These are phyloP conservation scores for Acromyrmex echinatior DNA, from an alignment of 1,140 invertebrate genomes.

Conservation along the genomic window DNA sequence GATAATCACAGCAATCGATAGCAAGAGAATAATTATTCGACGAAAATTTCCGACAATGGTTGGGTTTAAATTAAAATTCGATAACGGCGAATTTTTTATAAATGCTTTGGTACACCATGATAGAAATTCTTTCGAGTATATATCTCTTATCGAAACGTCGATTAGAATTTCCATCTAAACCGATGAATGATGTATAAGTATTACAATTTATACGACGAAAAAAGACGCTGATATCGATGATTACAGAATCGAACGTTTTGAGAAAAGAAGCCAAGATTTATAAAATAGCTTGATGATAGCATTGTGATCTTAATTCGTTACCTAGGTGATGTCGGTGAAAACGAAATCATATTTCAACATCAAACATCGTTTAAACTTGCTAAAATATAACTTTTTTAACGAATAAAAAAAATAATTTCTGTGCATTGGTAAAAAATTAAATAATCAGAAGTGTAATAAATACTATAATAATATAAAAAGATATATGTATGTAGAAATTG, in stretches of 20 bases:
- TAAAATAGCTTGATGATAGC: background rate
- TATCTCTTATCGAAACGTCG: background rate
- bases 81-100: background rate
- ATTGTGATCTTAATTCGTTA: slow-evolving; percentile 27
- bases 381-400: background rate
- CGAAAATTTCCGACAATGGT: background rate
- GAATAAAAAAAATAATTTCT: background rate
- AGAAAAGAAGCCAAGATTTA: background rate
- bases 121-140: background rate
- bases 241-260: background rate
- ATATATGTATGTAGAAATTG: background rate
- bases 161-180: background rate
- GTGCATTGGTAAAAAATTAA: slow-evolving; percentile 8
- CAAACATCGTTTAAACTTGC: background rate
- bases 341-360: background rate
- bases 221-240: background rate
- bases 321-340: slow-evolving; percentile 6
- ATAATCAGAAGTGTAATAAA: background rate
- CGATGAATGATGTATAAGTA: background rate
- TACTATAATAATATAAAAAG: background rate
- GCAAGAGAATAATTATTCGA: background rate
- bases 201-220: background rate
- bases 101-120: background rate
- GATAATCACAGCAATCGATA: slow-evolving; percentile 10
- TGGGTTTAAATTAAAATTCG: background rate